Percentiles rank a stretch among this genome's conserved stretches.
phyloP scores from a whole-genome alignment of 2,888 invertebrate species.

The Cetonia aurata region DNA sequence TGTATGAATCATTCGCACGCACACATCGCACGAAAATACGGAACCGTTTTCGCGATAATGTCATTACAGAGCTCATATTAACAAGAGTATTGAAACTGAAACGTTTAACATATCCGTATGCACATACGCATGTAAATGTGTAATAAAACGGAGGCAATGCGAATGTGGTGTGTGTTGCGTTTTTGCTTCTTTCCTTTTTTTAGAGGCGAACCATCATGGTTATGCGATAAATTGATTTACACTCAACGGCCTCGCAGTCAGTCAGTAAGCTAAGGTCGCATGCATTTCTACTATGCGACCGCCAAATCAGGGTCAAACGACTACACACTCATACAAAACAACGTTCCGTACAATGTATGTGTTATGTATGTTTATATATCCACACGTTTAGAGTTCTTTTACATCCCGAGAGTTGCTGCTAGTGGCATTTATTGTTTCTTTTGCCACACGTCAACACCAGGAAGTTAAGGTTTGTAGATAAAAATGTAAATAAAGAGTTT shows the following conservation, averaged over 20 bases:
- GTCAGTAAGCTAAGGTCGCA: conserved; percentile 56
- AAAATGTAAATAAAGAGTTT: too few species aligned
- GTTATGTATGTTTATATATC: not conserved
- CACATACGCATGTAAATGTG: conserved; percentile 11
- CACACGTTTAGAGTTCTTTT: not conserved
- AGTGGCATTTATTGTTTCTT: not conserved
- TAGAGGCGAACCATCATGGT: conserved; percentile 38
- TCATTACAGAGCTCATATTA: not conserved
- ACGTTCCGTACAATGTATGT: not conserved
- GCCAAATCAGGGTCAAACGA: conserved; percentile 55
- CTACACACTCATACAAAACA: conserved; percentile 28
- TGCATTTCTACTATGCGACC: conserved; percentile 52
- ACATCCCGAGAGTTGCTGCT: not conserved
- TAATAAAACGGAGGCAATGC: conserved; percentile 13
- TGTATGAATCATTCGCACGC: conserved; percentile 5
- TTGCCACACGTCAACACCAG: too few species aligned
- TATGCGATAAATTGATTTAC: conserved; percentile 48
- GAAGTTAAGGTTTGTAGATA: too few species aligned
- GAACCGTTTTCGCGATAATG: conserved; percentile 8
- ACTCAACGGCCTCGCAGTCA: conserved; percentile 52
- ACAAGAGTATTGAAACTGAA: not conserved
- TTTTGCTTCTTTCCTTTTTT: conserved; percentile 18
- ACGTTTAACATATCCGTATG: conserved; percentile 18
- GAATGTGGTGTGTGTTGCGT: conserved; percentile 2
- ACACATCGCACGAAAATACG: conserved; percentile 1